Percentiles rank a stretch among this genome's conserved stretches.
Conservation (phyloP, 1,140 invertebrate species). For the Luehdorfia chinensis region DNA sequence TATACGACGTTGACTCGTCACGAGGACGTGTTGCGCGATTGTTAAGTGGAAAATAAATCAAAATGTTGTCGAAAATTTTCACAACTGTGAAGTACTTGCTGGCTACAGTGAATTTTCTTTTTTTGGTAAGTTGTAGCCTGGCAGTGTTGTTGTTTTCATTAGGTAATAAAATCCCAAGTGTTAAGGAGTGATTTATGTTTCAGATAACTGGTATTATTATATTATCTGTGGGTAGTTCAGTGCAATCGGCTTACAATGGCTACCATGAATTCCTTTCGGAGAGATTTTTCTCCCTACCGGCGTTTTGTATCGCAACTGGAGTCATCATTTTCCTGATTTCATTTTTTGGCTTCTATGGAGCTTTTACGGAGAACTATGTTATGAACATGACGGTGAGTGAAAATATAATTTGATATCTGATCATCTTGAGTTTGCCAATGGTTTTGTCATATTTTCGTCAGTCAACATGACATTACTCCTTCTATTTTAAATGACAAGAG, state of each 20-base stretch:
- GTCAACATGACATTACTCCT: background rate
- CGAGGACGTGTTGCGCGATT: conserved; percentile 32
- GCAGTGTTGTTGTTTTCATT: conserved; percentile 17
- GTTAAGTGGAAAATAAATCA: conserved; percentile 25
- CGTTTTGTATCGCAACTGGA: conserved; percentile 88
- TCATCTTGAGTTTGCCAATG: background rate
- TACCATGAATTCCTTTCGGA: conserved; percentile 82
- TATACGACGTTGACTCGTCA: conserved; percentile 35
- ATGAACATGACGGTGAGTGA: conserved; percentile 85
- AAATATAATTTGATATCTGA: background rate
- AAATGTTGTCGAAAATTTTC: conserved; percentile 69
- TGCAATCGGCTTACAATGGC: conserved; percentile 80
- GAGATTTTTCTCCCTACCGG: conserved; percentile 79
- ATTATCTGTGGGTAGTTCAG: conserved; percentile 81
- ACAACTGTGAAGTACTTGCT: conserved; percentile 69
- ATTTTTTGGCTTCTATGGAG: conserved; percentile 93
- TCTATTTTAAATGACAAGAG: conserved; percentile 6
- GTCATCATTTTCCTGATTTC: conserved; percentile 88
- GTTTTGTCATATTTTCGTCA: background rate
- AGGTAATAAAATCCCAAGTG: conserved; percentile 24
- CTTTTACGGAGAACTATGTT: conserved; percentile 88
- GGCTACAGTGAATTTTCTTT: conserved; percentile 61
- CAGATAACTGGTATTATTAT: conserved; percentile 86
- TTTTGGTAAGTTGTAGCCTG: conserved; percentile 55
- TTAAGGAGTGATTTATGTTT: conserved; percentile 33